Percentiles rank a stretch among this genome's conserved stretches.
phyloP scores from a whole-genome alignment of 2,113 vertebrate species.

The Paramisgurnus dabryanus region DNA sequence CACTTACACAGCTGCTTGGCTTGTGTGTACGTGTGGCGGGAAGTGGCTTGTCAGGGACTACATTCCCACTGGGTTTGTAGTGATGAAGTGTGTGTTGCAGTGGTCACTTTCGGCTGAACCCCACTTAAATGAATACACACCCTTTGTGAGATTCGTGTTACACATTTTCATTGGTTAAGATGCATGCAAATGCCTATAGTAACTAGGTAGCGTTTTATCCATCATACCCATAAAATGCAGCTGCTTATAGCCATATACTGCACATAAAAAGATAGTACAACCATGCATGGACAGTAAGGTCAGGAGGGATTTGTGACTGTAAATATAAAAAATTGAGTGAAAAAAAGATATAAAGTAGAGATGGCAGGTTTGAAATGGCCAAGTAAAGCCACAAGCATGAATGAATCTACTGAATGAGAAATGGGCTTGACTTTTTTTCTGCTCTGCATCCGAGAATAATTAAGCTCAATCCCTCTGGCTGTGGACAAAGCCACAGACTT shows the following conservation, averaged over 20 bases:
- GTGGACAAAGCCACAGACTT: slow-evolving; percentile 62
- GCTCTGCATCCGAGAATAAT: slow-evolving; percentile 71
- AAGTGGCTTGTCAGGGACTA: slow-evolving; percentile 52
- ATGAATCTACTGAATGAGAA: slow-evolving; percentile 47
- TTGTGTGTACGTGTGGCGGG: slow-evolving; percentile 46
- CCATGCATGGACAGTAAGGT: slow-evolving; percentile 9
- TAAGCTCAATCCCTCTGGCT: slow-evolving; percentile 67
- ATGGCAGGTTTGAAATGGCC: slow-evolving; percentile 38
- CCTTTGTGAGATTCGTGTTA: slow-evolving; percentile 38
- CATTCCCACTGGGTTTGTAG: slow-evolving; percentile 52
- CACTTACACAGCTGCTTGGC: slow-evolving; percentile 50
- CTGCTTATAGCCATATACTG: too few species aligned
- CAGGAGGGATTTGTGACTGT: background rate
- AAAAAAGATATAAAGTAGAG: background rate
- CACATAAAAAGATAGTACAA: background rate
- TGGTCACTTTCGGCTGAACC: slow-evolving; percentile 45
- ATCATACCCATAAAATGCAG: too few species aligned
- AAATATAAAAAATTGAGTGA: slow-evolving; percentile 17
- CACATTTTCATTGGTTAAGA: slow-evolving; percentile 2
- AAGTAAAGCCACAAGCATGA: slow-evolving; percentile 36
- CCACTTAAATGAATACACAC: slow-evolving; percentile 41
- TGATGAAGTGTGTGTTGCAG: slow-evolving; percentile 50
- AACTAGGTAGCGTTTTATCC: too few species aligned
- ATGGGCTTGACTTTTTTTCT: slow-evolving; percentile 39
- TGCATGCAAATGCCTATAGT: too few species aligned